Evolutionary conservation across 2,113 vertebrate genomes (phyloP).

Genomic region (Mohoua ochrocephala): DNA sequence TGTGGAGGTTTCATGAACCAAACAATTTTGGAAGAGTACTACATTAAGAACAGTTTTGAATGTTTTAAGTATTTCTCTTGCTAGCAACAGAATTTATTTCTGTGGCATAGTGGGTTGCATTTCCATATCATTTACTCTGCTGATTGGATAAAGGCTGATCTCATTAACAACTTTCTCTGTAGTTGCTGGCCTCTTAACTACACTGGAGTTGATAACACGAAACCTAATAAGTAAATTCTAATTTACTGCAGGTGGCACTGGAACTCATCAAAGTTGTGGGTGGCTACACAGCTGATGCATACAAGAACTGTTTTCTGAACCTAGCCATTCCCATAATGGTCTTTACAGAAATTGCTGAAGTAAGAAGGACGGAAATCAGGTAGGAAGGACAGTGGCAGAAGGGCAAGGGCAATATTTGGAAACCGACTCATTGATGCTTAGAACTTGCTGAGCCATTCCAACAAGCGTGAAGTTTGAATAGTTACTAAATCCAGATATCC

Average conservation of each 20-base stretch:
- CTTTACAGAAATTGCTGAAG: slow-evolving; percentile 87
- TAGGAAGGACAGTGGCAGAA: slow-evolving; percentile 24
- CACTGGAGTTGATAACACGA: not conserved
- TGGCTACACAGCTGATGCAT: slow-evolving; percentile 83
- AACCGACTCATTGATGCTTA: not conserved
- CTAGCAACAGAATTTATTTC: not conserved
- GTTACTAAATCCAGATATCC: not conserved
- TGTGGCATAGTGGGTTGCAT: not conserved
- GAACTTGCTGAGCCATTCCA: not conserved
- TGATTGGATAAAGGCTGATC: not conserved
- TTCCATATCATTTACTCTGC: not conserved
- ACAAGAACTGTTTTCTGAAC: slow-evolving; percentile 98
- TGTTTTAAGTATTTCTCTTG: not conserved
- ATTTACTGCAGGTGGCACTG: slow-evolving; percentile 83
- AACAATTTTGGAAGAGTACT: not conserved
- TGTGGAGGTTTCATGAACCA: not conserved
- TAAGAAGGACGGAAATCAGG: slow-evolving; percentile 91
- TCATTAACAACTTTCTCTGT: not conserved
- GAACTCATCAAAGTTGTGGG: slow-evolving; percentile 92
- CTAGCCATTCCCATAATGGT: slow-evolving; percentile 94
- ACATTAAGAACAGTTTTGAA: not conserved
- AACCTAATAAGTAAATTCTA: not conserved
- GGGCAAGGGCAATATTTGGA: not conserved
- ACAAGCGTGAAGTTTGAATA: not conserved
- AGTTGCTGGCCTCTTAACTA: not conserved